phyloP scores from a whole-genome alignment of 2,113 vertebrate genomes.

The Atrichornis clamosus region DNA sequence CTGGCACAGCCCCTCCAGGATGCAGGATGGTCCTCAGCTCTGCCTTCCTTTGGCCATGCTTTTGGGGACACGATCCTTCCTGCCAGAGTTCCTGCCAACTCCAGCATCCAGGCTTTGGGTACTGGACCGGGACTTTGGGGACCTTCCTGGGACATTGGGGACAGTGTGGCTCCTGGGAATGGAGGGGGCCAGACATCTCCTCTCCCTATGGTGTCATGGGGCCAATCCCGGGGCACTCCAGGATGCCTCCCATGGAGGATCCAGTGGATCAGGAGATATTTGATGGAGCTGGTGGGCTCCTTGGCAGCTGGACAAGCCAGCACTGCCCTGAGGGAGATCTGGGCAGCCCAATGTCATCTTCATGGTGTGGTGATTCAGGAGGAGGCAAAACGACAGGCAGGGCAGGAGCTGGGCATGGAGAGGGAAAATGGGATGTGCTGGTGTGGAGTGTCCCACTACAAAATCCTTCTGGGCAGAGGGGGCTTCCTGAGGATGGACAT shows the following conservation, averaged over 20 bases:
- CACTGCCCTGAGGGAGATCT: background rate
- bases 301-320: background rate
- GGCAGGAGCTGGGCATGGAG: background rate
- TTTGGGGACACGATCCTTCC: background rate
- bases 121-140: background rate
- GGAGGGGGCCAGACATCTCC: background rate
- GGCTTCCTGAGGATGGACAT: background rate
- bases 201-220: background rate
- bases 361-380: accelerated
- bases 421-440: accelerated
- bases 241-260: background rate
- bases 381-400: background rate
- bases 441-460: background rate
- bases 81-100: background rate
- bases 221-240: background rate
- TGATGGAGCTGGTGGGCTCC: background rate
- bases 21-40: background rate
- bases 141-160: background rate
- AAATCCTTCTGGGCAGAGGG: background rate
- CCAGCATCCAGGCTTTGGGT: background rate
- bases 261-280: background rate
- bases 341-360: background rate
- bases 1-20: background rate
- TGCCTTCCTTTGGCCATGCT: background rate
- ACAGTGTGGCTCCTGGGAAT: background rate